Evolutionary conservation across 2,888 invertebrate species (phyloP), one percentile per base, ranked within the genome.

Genomic region (Drosophila acutilabella): DNA sequence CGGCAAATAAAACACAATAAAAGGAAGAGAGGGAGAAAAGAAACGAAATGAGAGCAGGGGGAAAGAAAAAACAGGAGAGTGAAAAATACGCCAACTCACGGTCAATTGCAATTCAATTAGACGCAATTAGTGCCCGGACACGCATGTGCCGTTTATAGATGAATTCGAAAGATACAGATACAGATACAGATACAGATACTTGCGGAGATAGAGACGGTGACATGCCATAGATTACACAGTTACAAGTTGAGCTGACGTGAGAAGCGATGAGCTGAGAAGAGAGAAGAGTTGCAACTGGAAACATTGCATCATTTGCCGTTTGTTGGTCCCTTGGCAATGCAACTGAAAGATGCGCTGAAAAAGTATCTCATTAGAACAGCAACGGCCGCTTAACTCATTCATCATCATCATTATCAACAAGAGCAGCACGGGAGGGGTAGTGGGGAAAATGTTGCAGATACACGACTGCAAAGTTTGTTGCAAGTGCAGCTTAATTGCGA

Each of bases 71-170:
- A 47, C n/a, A 51, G 45, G 41, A 65, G 72, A 89, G 56, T 84
- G 83, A 75, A 74, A 88, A 89, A 85, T 88, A 78, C 89, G 89
- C 86, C 89, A 88, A 78, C 86, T 86, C 89, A 86, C 84, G 86
- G 86, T 86, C 86, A 86, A 86, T 86, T 86, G 89, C 86, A 86
- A 86, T 86, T 86, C 89, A 86, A 89, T 86, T 86, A 89, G 89
- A 83, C 65, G 81, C 86, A 86, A 89, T 86, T 89, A 88, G 87
- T 86, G 89, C 80, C 68, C 47, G 61, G 70, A 61, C 88, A 66
- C 66, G 73, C 66, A 54, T 66, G 66, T 53, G 64, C 44, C 47
- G 30, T 38, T 20, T 48, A 56, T 57, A 52, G 54, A 48, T 68
- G 23, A 48, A 53, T 45, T 53, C 30, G 23, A 45, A 57, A 75